Conservation (phyloP, 2,113 vertebrate genomes). For the Gallinago media region DNA sequence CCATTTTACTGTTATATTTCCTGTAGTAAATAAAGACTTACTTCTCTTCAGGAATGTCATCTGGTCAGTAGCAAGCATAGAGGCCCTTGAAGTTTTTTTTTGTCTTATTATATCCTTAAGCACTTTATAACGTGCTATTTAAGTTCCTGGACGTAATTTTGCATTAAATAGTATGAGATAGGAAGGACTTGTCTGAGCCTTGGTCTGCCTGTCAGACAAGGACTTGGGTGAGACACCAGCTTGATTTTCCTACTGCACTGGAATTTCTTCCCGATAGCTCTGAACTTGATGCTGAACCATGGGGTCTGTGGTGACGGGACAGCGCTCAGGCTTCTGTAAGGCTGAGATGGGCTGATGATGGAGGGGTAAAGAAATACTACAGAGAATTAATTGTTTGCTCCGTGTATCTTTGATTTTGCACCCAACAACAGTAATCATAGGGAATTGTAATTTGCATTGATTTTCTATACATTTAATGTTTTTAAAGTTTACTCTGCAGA, state of each 20-base stretch:
- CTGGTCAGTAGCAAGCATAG: neutral
- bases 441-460: conserved; percentile 5
- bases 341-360: neutral
- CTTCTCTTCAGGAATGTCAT: conserved; percentile 43
- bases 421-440: neutral
- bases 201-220: neutral
- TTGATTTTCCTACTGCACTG: neutral
- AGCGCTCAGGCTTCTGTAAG: neutral
- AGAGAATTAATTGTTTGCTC: neutral
- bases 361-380: neutral
- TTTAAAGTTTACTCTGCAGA: conserved; percentile 2
- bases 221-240: neutral
- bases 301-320: neutral
- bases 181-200: neutral
- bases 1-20: neutral
- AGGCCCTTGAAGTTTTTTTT: neutral
- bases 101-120: neutral
- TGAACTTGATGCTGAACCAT: rapidly evolving
- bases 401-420: neutral
- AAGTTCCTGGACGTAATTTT: neutral
- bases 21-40: conserved; percentile 40
- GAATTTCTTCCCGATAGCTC: neutral
- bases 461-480: neutral
- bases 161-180: neutral
- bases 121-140: neutral